A percentile compares a stretch with the other conserved stretches of the same genome.
These are phyloP conservation scores for Umimayanthus kanabou DNA, from an alignment of 92 coral and sea anemone genomes.

Conservation along the genomic window DNA sequence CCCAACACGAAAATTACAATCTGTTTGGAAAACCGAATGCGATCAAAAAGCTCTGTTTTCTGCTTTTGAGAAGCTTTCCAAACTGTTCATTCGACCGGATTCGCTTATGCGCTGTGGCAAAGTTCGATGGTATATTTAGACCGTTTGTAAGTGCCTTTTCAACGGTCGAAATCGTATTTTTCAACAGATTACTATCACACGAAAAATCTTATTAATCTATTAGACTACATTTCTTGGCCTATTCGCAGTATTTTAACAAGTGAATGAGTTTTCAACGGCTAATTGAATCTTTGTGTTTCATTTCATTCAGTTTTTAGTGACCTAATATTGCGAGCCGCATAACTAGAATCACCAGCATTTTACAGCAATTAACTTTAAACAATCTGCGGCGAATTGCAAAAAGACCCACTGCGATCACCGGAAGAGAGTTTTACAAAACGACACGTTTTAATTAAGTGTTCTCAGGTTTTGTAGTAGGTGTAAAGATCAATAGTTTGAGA, in stretches of 20 bases:
- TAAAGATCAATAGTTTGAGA: slow-evolving; percentile 3
- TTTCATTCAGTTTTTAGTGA: slow-evolving; percentile 18
- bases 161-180: slow-evolving; percentile 33
- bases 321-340: slow-evolving; percentile 1
- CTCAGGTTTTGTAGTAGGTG: slow-evolving; percentile 29
- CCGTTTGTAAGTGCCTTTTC: slow-evolving; percentile 13
- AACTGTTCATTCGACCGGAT: neutral
- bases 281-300: slow-evolving; percentile 22
- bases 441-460: slow-evolving; percentile 33
- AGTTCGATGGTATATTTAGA: neutral
- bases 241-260: slow-evolving; percentile 35
- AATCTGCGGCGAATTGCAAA: slow-evolving; percentile 43
- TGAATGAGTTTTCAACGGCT: slow-evolving; percentile 24
- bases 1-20: neutral
- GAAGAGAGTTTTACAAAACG: slow-evolving; percentile 32
- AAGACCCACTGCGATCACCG: slow-evolving; percentile 34
- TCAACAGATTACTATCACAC: slow-evolving; percentile 11
- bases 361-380: slow-evolving; percentile 39
- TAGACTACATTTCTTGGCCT: slow-evolving; percentile 21
- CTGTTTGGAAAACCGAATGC: neutral
- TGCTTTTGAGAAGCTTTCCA: neutral
- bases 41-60: neutral
- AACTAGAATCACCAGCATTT: slow-evolving; percentile 24
- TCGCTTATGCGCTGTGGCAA: neutral
- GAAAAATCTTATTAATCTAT: slow-evolving; percentile 35